These are phyloP conservation scores for Anoura caudifer DNA, from an alignment of 2,113 vertebrate species.

Conservation along the genomic window DNA sequence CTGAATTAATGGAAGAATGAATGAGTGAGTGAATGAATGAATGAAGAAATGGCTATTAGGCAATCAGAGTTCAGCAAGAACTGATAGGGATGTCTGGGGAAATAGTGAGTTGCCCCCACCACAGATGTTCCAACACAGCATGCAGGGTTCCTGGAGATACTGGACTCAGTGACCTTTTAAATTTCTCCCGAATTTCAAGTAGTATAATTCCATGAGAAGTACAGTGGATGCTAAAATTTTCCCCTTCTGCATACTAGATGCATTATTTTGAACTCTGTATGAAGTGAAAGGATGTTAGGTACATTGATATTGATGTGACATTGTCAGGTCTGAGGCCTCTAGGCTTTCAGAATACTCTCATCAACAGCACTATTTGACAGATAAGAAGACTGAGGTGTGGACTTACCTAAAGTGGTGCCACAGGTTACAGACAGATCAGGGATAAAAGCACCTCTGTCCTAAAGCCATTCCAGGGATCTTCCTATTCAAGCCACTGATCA, in stretches of 20 bases:
- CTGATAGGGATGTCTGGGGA: not conserved
- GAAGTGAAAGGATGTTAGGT: conserved; percentile 9
- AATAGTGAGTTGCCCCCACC: not conserved
- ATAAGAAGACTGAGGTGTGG: not conserved
- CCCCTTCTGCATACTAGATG: not conserved
- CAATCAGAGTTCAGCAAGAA: not conserved
- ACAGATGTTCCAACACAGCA: not conserved
- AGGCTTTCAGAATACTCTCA: not conserved
- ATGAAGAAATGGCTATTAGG: not conserved
- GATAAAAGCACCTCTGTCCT: not conserved
- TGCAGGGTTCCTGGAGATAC: not conserved
- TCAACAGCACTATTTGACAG: not conserved
- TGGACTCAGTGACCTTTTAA: not conserved
- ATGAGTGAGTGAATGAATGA: not conserved
- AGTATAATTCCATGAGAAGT: not conserved
- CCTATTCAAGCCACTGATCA: not conserved
- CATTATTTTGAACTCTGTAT: not conserved
- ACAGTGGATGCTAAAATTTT: not conserved
- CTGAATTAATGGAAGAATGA: not conserved
- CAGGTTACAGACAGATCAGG: not conserved
- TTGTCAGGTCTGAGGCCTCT: not conserved
- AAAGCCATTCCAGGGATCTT: not conserved
- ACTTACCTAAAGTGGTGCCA: not conserved
- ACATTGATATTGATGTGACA: not conserved
- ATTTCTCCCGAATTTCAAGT: not conserved